Evolutionary conservation across 1,140 invertebrate genomes (phyloP), one percentile per base, ranked within the genome.

Genomic region (Cheumatopsyche charites): DNA sequence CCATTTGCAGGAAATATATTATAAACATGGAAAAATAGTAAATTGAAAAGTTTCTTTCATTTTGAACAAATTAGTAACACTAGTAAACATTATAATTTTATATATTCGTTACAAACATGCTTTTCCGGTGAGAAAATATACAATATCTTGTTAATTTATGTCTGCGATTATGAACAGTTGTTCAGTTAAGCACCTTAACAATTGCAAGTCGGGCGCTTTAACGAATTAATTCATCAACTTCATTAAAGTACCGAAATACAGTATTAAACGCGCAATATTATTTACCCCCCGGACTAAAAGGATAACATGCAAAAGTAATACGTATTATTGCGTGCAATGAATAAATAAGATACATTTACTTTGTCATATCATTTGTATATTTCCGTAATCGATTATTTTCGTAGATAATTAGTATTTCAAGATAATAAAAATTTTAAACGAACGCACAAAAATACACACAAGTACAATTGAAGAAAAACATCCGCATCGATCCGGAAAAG

Each of bases 151-250:
- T 2, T 52, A 17, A 52, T 52, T 52, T 17, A 52, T 19, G 47
- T 17, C 19, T 15, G 47, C 15, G 19, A 52, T 52, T 52, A 52
- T 52, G 47, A 52, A 7, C 19, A 9, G 15, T 15, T 52, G 47
- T 52, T 52, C 19, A n/a, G 47, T 19, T 52, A 17, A 52, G 15
- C 47, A 17, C 47, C 19, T 19, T 17, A 52, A 52, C 47, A 52
- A 52, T 52, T 36, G 29, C 29, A 4, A 36, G 3, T 36, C 9
- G 47, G 47, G 7, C 47, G 19, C 15, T 52, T 52, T 52, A 52
- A 52, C 47, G 47, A 52, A 52, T 52, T 52, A 52, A 52, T 52
- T 17, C 7, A 52, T 52, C 47, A 52, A 52, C 47, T 52, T 52
- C 47, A 52, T 52, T 52, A 52, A 52, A 52, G n/a, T 52, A 19